Base-by-base conservation (phyloP, 64 coral and sea anemone genomes). In the Platygyra sinensis region DNA sequence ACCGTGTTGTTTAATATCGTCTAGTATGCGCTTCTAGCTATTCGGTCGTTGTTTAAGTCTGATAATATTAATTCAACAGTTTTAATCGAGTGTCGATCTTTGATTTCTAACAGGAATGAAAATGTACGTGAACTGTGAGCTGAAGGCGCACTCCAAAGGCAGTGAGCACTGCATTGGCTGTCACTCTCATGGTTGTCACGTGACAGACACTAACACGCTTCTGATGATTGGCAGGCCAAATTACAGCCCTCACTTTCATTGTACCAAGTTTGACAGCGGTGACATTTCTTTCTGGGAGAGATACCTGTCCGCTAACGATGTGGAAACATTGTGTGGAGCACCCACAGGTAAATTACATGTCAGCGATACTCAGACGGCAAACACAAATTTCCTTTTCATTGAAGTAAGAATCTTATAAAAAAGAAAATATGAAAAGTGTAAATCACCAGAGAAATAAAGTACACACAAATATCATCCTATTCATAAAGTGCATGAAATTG, bases 41-140 rank as follows among this genome's bases (percentile, higher is more conserved):
- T 50, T 46, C 42, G 42, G 5, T 46, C 42, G 42, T 46, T 46
- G 42, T 46, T 46, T 46, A 46, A 46, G 54, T 57, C 54, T 57
- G 2, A 57, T 57, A 57, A n/a, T n/a, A n/a, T n/a, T n/a, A n/a
- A 57, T 54, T 54, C 10, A 57, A 57, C 10, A 57, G 1, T 13
- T 10, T 16, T 57, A 57, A 57, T 57, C 54, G 11, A 57, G 4
- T 55, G 52, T 55, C 60, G 13, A 62, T 78, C 55, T 86, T 80
- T 32, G 14, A 19, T 13, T 25, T 33, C 79, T 83, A 61, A 67
- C 32, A 99, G 97, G 91, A n/a, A 89, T 99, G 72, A 91, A 88
- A 30, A 90, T 99, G 90, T 99, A 93, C 55, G 65, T 99, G 30
- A 96, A 99, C 85, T 99, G 97, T 85, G 94, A 99, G 67, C 73